Percentiles rank a stretch among this genome's conserved stretches.
Evolutionary conservation across 2,797 vertebrate genomes (phyloP).

Genomic region (Propithecus deckenii): DNA sequence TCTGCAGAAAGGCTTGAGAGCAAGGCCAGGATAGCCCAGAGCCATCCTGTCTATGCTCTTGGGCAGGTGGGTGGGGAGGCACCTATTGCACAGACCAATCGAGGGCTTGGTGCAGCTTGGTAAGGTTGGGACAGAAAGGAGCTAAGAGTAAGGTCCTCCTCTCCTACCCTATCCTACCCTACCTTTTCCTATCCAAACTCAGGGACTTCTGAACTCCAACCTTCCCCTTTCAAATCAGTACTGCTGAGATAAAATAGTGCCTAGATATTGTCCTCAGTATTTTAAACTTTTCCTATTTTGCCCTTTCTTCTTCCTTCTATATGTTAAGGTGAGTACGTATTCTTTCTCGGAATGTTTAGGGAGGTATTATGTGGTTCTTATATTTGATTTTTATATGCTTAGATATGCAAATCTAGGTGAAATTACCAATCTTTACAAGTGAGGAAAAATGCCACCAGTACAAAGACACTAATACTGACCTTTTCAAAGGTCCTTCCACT

Average conservation of each 20-base stretch:
- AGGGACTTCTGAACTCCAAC: neutral
- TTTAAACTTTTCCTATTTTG: neutral
- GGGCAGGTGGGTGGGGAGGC: neutral
- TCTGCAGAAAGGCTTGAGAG: neutral
- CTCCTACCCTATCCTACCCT: no score
- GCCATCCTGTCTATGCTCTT: neutral
- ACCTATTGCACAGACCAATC: neutral
- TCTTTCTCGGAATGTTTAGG: neutral
- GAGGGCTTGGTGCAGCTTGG: neutral
- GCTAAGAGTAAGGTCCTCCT: neutral
- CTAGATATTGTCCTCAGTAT: neutral
- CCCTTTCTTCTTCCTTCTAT: neutral
- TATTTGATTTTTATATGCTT: neutral
- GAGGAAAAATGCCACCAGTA: conserved; percentile 12
- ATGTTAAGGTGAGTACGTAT: neutral
- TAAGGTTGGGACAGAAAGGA: neutral
- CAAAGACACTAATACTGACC: neutral
- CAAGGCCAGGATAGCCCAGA: neutral
- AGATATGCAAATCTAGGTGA: conserved; percentile 25
- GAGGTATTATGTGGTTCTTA: neutral
- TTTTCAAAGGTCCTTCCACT: neutral
- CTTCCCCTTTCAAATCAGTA: neutral
- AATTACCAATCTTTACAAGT: neutral
- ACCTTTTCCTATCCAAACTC: no score
- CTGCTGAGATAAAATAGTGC: neutral